These are phyloP conservation scores for Platynereis dumerilii DNA, from an alignment of 2,888 invertebrate species.

Conservation along the genomic window DNA sequence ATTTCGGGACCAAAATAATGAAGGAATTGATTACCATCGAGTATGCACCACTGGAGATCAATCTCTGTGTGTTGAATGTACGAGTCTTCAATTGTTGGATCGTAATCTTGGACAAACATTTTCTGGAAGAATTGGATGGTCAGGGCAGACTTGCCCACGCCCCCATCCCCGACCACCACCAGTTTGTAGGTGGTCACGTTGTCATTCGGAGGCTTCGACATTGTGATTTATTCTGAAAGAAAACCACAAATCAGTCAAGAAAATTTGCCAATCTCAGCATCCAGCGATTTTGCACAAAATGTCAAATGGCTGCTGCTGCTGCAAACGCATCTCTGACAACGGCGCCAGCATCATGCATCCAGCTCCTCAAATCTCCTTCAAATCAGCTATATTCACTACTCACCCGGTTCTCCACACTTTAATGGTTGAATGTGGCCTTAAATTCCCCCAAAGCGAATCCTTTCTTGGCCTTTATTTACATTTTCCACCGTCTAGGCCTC, in stretches of 20 bases:
- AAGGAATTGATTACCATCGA: slow-evolving; percentile 74
- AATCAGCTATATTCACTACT: too few relatives aligned
- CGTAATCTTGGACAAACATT: slow-evolving; percentile 91
- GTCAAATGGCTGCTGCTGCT: slow-evolving; percentile 8
- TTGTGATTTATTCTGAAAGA: slow-evolving; percentile 1
- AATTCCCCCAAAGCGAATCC: too few relatives aligned
- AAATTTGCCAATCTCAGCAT: not conserved
- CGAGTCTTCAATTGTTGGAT: slow-evolving; percentile 94
- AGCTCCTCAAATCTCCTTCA: too few relatives aligned
- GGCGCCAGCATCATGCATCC: too few relatives aligned
- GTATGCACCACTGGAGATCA: slow-evolving; percentile 88
- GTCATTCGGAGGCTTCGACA: slow-evolving; percentile 45
- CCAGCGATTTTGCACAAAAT: not conserved
- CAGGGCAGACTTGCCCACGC: slow-evolving; percentile 93
- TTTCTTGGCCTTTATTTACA: too few relatives aligned
- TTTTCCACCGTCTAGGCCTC: too few relatives aligned
- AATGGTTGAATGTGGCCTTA: too few relatives aligned
- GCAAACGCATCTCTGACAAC: not conserved
- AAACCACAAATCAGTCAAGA: not conserved
- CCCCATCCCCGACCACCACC: slow-evolving; percentile 93
- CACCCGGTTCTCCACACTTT: too few relatives aligned
- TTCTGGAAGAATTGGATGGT: slow-evolving; percentile 94
- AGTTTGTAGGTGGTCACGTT: slow-evolving; percentile 75
- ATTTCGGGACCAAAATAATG: not conserved
- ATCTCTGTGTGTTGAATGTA: slow-evolving; percentile 94